Evolutionary conservation across 1,140 invertebrate species (phyloP).

Genomic region (Leguminivora glycinivorella): DNA sequence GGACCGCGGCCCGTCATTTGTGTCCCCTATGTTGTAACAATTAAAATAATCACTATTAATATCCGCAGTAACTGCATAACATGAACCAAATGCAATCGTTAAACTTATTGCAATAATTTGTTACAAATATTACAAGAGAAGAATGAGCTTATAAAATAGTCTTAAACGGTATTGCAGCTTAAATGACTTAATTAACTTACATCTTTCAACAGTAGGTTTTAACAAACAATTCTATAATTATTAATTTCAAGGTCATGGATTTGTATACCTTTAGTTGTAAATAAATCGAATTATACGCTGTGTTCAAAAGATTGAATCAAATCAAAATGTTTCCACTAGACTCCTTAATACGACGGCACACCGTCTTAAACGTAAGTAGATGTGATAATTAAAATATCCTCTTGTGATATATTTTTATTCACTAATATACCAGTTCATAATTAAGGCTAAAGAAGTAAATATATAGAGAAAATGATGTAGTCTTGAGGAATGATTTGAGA

Average conservation of each 20-base stretch:
- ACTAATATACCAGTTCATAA: background rate
- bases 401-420: constrained; percentile 17
- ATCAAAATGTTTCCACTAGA: background rate
- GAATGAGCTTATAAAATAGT: constrained; percentile 5
- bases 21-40: no score
- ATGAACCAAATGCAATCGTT: no score
- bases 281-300: background rate
- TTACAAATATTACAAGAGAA: background rate
- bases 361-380: constrained; percentile 12
- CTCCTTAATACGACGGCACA: background rate
- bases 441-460: background rate
- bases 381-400: constrained; percentile 11
- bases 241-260: background rate
- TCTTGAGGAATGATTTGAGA: constrained; percentile 7
- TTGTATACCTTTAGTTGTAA: background rate
- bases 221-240: background rate
- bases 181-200: no score
- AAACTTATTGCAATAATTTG: background rate
- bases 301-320: background rate
- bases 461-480: background rate
- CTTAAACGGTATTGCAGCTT: background rate
- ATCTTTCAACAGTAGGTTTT: background rate
- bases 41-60: no score
- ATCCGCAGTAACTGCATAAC: no score
- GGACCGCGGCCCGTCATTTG: no score